Evolutionary conservation across 2,797 vertebrate genomes (phyloP).

Genomic region (Smutsia gigantea): DNA sequence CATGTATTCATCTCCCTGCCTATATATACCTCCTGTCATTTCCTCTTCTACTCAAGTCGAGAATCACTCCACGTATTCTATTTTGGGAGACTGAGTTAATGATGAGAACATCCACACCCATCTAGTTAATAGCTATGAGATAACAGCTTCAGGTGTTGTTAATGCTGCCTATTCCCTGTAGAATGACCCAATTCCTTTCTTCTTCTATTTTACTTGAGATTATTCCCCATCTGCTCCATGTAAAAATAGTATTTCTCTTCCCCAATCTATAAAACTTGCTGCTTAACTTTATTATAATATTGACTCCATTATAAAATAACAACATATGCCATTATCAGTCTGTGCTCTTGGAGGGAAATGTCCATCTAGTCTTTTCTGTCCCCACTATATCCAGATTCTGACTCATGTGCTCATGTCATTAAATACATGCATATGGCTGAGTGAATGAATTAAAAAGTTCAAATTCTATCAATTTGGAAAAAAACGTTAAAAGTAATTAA

Average conservation of each 20-base stretch:
- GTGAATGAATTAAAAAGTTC: not conserved
- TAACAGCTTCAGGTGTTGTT: not conserved
- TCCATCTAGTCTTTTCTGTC: not conserved
- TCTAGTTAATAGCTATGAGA: not conserved
- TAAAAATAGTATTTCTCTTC: too few species aligned
- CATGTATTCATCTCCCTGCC: not conserved
- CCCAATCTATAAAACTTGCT: too few species aligned
- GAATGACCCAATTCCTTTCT: not conserved
- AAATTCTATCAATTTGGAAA: not conserved
- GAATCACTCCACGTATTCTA: not conserved
- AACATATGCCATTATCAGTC: not conserved
- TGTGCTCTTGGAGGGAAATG: not conserved
- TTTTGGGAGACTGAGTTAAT: not conserved
- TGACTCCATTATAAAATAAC: not conserved
- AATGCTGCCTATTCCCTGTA: not conserved
- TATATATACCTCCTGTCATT: not conserved
- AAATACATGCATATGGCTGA: not conserved
- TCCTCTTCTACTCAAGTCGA: not conserved
- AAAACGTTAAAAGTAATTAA: not conserved
- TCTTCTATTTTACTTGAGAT: not conserved
- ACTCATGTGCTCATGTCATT: not conserved
- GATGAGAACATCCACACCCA: not conserved
- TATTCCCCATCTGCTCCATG: not conserved
- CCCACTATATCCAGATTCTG: not conserved
- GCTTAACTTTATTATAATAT: not conserved